Base-by-base conservation (phyloP, 2,888 invertebrate genomes). In the Macropis europaea region DNA sequence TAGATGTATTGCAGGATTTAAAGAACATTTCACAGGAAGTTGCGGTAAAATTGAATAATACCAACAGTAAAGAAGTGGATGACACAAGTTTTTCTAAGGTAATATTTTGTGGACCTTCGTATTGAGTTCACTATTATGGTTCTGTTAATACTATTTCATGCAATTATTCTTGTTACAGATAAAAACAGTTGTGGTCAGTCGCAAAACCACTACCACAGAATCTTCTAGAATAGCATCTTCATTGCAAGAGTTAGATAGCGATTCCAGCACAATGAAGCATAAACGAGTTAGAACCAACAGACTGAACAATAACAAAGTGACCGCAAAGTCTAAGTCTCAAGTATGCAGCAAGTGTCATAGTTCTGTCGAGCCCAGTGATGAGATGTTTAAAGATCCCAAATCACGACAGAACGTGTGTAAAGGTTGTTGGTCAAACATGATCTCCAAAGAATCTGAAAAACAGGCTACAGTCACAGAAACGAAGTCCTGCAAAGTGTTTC, bases 1-100 rank as follows among this genome's bases (percentile, higher is more conserved):
- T 89, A 38, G 90, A 90, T 56, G 75, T 90, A 17, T 76, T 90
- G 24, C 76, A 68, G 7, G 90, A 90, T 69, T 73, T 90, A 48
- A 86, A 79, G 47, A 71, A 50, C 26, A 34, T 89, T 26, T 84
- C 79, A 32, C 50, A 80, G 34, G 63, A 83, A 59, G 75, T 76
- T 30, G 30, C 66, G 3, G 38, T 13, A 1, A 84, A 83, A 70
- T 52, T 84, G 13, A 73, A 77, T 11, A 62, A 67, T 7, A 48
- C 78, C 1, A 61, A 74, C 6, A 43, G 82, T 32, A 63, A 82
- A 45, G 80, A 77, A 7, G 67, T 78, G 9, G 54, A 72, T 47
- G 62, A 81, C 36, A 52, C 74, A 11, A 72, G 68, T 48, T 75
- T 87, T 24, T 81, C 87, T 17, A 88, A 88, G 83, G 89, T 89